These are phyloP conservation scores for Hypena proboscidalis DNA, from an alignment of 2,888 invertebrate species.

Conservation along the genomic window DNA sequence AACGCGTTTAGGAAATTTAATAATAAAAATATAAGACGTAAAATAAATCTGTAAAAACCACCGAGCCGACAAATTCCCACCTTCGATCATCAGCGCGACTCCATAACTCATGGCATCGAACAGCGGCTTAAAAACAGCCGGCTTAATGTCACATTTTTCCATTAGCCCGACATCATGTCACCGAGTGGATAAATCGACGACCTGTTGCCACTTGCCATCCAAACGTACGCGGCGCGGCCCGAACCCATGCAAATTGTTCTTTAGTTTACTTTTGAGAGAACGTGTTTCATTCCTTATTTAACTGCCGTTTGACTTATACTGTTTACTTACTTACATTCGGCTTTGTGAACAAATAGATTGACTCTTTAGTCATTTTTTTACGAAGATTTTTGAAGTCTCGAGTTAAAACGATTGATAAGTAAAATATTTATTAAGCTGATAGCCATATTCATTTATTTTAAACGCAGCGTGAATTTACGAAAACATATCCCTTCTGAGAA, in stretches of 20 bases:
- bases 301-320: slow-evolving; percentile 5
- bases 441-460: no score
- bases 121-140: slow-evolving; percentile 63
- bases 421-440: no score
- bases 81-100: slow-evolving; percentile 58
- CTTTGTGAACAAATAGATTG: neutral
- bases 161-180: slow-evolving; percentile 66
- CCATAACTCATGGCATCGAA: slow-evolving; percentile 69
- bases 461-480: no score
- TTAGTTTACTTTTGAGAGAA: slow-evolving; percentile 58
- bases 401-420: no score
- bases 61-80: slow-evolving; percentile 58
- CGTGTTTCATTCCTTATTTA: slow-evolving; percentile 39
- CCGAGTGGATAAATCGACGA: slow-evolving; percentile 70
- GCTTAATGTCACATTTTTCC: slow-evolving; percentile 76
- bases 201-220: slow-evolving; percentile 65
- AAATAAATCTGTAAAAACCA: slow-evolving; percentile 48
- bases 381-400: no score
- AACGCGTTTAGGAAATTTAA: no score
- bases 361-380: no score
- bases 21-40: slow-evolving; percentile 27
- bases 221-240: slow-evolving; percentile 57
- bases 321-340: neutral
- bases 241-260: slow-evolving; percentile 69
- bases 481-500: no score